Conservation (phyloP, 1,140 invertebrate genomes). For the Stegodyphus dumicola region DNA sequence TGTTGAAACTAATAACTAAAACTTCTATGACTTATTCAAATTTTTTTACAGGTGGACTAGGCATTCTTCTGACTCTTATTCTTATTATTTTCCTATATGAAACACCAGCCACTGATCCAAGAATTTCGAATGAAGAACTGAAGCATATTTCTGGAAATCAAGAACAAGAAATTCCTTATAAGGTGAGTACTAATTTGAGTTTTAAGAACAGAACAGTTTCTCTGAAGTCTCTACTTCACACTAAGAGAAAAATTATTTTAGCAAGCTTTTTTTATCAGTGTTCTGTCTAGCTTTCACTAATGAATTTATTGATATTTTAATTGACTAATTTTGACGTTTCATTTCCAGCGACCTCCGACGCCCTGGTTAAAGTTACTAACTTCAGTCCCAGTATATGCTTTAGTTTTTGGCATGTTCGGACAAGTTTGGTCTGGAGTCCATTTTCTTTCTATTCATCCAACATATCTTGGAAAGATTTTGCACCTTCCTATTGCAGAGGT, state of each 20-base stretch:
- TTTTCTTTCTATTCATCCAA: slow-evolving; percentile 90
- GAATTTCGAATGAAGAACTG: slow-evolving; percentile 83
- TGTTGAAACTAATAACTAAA: background rate
- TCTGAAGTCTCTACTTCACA: no score
- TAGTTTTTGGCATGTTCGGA: slow-evolving; percentile 87
- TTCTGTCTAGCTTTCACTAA: background rate
- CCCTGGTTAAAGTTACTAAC: slow-evolving; percentile 85
- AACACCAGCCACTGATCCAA: slow-evolving; percentile 84
- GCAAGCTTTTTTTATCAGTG: background rate
- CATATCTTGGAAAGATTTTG: slow-evolving; percentile 91
- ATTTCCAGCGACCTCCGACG: slow-evolving; percentile 68
- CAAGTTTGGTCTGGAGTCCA: slow-evolving; percentile 96
- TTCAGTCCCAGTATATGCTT: slow-evolving; percentile 89
- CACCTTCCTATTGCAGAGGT: slow-evolving; percentile 88
- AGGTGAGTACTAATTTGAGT: background rate
- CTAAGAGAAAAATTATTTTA: background rate
- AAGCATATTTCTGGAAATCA: slow-evolving; percentile 79
- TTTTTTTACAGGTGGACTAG: background rate
- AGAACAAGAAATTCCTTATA: slow-evolving; percentile 33
- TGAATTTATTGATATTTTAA: background rate
- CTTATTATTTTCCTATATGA: slow-evolving; percentile 74
- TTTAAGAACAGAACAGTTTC: background rate
- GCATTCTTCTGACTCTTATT: background rate
- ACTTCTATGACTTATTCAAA: background rate
- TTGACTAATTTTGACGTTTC: slow-evolving; percentile 46